Evolutionary conservation across 1,140 invertebrate species (phyloP).

Genomic region (Spodoptera frugiperda): DNA sequence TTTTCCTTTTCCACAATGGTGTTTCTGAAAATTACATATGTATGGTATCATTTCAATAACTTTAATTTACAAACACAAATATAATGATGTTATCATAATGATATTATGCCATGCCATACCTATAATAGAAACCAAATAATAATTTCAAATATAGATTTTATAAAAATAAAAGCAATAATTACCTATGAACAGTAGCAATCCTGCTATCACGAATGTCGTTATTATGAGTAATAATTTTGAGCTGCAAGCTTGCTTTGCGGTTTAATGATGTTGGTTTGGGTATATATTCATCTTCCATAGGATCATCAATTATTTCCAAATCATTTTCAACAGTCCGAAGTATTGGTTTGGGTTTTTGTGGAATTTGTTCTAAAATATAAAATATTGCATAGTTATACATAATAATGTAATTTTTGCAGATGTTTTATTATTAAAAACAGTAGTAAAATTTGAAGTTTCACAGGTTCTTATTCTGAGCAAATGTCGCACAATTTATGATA

Average conservation of each 20-base stretch:
- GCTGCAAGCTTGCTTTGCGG: constrained; percentile 74
- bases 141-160: not conserved
- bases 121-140: no score
- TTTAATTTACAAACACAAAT: not conserved
- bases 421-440: constrained; percentile 2
- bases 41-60: no score
- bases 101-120: no score
- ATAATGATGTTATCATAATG: constrained; percentile 13
- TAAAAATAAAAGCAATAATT: not conserved
- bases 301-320: constrained; percentile 78
- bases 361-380: constrained; percentile 52
- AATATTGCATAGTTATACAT: not conserved
- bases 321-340: constrained; percentile 80
- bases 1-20: constrained; percentile 68
- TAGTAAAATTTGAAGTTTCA: not conserved
- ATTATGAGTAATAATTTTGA: constrained; percentile 82
- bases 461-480: no score
- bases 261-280: constrained; percentile 65
- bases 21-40: constrained; percentile 54
- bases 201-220: constrained; percentile 65
- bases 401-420: not conserved
- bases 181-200: constrained; percentile 58
- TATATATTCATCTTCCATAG: constrained; percentile 69
- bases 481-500: no score
- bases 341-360: constrained; percentile 68